Conservation (phyloP, 1,140 invertebrate species). For the Drosophila dunni region DNA sequence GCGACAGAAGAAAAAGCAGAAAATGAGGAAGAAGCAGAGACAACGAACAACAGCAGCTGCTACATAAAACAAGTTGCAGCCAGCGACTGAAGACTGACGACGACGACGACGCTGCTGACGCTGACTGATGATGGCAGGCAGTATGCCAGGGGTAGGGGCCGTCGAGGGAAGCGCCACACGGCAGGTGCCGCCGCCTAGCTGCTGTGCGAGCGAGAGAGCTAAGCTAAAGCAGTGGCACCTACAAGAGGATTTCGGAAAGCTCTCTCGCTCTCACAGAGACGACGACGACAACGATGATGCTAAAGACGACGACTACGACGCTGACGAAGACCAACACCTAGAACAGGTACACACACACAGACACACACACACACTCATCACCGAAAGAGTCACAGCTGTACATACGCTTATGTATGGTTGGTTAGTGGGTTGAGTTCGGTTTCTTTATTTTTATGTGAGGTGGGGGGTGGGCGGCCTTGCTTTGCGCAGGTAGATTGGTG, state of each 20-base stretch:
- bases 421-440: constrained; percentile 34
- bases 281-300: constrained; percentile 22
- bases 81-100: constrained; percentile 27
- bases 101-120: constrained; percentile 10
- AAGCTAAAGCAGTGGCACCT: constrained; percentile 56
- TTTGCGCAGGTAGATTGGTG: constrained; percentile 84
- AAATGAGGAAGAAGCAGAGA: constrained; percentile 6
- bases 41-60: constrained; percentile 26
- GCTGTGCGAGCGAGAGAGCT: constrained; percentile 42
- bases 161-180: constrained; percentile 29
- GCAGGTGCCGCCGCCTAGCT: constrained; percentile 45
- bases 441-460: constrained; percentile 8
- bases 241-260: constrained; percentile 29
- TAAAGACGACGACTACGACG: constrained; percentile 63
- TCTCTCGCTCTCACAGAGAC: constrained; percentile 37
- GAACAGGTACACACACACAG: constrained; percentile 69
- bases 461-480: constrained; percentile 45
- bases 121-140: constrained; percentile 45
- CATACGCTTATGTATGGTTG: constrained; percentile 45
- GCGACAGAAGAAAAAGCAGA: neutral
- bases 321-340: constrained; percentile 71
- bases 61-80: constrained; percentile 35
- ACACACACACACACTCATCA: constrained; percentile 23
- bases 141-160: neutral
- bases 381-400: constrained; percentile 42